phyloP scores from a whole-genome alignment of 2,113 vertebrate genomes.

The Neopipo cinnamomea region DNA sequence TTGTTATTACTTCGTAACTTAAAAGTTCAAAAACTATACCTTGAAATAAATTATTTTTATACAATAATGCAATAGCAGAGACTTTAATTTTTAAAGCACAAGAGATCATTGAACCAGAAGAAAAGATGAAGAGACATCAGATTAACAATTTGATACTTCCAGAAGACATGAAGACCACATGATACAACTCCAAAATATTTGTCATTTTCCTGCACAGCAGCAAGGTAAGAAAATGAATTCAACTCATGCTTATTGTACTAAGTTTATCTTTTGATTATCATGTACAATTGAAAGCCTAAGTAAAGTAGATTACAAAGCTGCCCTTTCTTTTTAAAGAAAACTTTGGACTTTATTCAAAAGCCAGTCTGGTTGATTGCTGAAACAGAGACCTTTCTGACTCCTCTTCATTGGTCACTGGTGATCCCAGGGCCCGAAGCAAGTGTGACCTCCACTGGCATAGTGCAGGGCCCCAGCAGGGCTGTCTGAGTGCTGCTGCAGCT shows the following conservation, averaged over 20 bases:
- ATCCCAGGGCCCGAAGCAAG: background rate
- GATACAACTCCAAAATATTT: background rate
- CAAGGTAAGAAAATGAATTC: background rate
- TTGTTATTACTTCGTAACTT: background rate
- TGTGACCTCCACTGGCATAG: fast-evolving
- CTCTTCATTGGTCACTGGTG: background rate
- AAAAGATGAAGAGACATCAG: background rate
- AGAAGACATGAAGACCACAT: background rate
- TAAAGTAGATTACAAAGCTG: background rate
- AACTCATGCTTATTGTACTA: background rate
- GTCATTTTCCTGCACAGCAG: background rate
- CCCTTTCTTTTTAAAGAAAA: background rate
- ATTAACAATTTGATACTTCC: background rate
- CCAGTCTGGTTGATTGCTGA: background rate
- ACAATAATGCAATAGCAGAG: background rate
- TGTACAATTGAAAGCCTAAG: background rate
- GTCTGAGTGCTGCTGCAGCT: background rate
- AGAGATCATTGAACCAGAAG: background rate
- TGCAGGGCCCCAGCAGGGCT: background rate
- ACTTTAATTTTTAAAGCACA: background rate
- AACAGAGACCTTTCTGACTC: background rate
- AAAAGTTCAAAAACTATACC: background rate
- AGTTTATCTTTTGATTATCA: background rate
- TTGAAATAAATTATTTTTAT: background rate
- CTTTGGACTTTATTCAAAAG: background rate